Evolutionary conservation across 2,888 invertebrate genomes (phyloP), one percentile per base, ranked within the genome.

Genomic region (Polylopha cassiicola): DNA sequence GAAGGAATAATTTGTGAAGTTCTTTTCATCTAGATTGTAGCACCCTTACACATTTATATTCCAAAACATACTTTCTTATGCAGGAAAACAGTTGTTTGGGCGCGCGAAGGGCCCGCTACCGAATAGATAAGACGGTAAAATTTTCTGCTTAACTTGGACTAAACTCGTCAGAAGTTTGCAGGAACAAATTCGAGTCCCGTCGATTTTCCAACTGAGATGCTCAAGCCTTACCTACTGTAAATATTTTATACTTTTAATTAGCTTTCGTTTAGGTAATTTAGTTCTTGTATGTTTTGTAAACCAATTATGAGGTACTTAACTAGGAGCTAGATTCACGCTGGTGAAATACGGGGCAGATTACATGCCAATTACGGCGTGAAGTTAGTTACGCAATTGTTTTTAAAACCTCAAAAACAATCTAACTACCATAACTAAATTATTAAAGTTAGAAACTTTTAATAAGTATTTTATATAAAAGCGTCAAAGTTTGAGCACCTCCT

Each of bases 121-220:
- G 41, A 37, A 41, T 44, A 41, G 43, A 37, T 33, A 43, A 39
- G 46, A 28, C 36, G 43, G 43, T 39, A 39, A 46, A 43, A 46
- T 44, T 37, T 43, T 39, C 29, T 28, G 28, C 39, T 51, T n/a
- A 61, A 61, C 45, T 61, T 51, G 30, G 34, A 39, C 42, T 46
- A 52, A 61, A 48, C 57, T 60, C 57, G 57, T 55, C 54, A 51
- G 42, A 59, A 61, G 51, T 61, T 61, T 33, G 38, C 27, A 44
- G 23, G 50, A 54, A 51, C 53, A 47, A 61, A 56, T 62, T 53
- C 54, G 55, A 62, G 55, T 62, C 61, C 47, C 47, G 44, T 47
- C 59, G 43, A 59, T 57, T 62, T 57, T 51, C 51, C 50, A 14
- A n/a, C 26, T 17, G 15, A 30, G 13, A 11, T 34, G 21, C 24